Conservation (phyloP, 2,797 vertebrate species). For the Xenentodon cancila region DNA sequence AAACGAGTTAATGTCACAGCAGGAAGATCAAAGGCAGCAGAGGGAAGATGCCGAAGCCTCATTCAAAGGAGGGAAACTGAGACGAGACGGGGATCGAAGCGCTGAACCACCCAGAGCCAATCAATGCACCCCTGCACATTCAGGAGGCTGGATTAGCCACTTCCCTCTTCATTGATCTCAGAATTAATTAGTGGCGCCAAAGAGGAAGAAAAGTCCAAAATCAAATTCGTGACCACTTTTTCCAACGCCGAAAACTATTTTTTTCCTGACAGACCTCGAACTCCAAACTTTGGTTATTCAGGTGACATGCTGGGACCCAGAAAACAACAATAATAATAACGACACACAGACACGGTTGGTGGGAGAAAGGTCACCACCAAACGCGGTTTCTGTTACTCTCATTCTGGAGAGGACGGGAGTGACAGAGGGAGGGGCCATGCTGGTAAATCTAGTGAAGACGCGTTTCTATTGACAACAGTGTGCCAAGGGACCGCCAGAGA, state of each 20-base stretch:
- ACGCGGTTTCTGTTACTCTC: neutral
- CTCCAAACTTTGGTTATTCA: too few relatives aligned
- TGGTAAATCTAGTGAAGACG: neutral
- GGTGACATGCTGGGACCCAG: too few relatives aligned
- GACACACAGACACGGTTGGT: too few relatives aligned
- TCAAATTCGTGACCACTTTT: too few relatives aligned
- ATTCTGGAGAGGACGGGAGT: neutral
- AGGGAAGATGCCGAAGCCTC: conserved; percentile 17
- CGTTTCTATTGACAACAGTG: neutral
- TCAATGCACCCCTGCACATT: conserved; percentile 53
- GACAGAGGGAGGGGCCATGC: neutral
- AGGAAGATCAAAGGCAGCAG: conserved; percentile 33
- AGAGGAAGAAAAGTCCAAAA: too few relatives aligned
- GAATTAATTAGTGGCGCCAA: conserved; percentile 47
- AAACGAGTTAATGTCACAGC: conserved; percentile 32
- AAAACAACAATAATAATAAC: too few relatives aligned
- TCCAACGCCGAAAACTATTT: too few relatives aligned
- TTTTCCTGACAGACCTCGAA: too few relatives aligned
- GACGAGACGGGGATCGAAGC: conserved; percentile 13
- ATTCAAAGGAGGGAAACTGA: conserved; percentile 20
- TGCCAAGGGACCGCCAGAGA: neutral
- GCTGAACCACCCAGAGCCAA: conserved; percentile 22
- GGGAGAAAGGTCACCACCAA: too few relatives aligned
- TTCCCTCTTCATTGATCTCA: conserved; percentile 55
- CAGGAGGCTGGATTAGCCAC: conserved; percentile 41